A percentile compares a stretch with the other conserved stretches of the same genome.
These are phyloP conservation scores for Eremophila alpestris DNA, from an alignment of 2,797 vertebrate species.

Conservation along the genomic window DNA sequence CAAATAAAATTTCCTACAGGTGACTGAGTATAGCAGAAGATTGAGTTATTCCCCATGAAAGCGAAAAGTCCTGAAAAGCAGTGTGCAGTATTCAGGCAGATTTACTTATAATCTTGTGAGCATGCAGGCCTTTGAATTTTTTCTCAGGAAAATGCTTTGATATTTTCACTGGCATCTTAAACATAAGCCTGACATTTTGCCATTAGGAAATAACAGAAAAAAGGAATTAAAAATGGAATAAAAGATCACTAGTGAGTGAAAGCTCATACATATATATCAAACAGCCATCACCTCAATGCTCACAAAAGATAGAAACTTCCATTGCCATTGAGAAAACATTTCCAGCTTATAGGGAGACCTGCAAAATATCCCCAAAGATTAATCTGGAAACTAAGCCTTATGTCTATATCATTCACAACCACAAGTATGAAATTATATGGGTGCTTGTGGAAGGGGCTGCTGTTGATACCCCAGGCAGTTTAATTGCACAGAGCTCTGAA, in stretches of 20 bases:
- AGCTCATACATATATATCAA: not conserved
- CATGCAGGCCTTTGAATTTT: conserved; percentile 3
- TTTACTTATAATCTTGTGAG: conserved; percentile 25
- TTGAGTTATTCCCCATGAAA: not conserved
- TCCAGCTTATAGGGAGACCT: not conserved
- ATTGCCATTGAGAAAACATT: not conserved
- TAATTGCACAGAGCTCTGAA: not conserved
- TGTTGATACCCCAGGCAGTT: not conserved
- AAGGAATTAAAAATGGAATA: conserved; percentile 26
- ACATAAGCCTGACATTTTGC: conserved; percentile 18
- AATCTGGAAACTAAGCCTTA: not conserved
- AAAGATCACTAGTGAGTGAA: conserved; percentile 14
- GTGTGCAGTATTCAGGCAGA: not conserved
- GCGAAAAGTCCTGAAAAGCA: not conserved
- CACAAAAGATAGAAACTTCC: not conserved
- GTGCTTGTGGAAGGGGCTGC: not conserved
- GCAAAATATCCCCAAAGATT: not conserved
- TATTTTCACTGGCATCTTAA: conserved; percentile 44
- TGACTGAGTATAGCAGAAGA: not conserved
- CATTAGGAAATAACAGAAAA: conserved; percentile 11
- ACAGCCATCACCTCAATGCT: not conserved
- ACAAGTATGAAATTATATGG: not conserved
- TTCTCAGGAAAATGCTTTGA: conserved; percentile 12
- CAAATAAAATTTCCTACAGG: not conserved
- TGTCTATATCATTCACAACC: not conserved